phyloP scores from a whole-genome alignment of 2,797 vertebrate genomes.

The Manis javanica region DNA sequence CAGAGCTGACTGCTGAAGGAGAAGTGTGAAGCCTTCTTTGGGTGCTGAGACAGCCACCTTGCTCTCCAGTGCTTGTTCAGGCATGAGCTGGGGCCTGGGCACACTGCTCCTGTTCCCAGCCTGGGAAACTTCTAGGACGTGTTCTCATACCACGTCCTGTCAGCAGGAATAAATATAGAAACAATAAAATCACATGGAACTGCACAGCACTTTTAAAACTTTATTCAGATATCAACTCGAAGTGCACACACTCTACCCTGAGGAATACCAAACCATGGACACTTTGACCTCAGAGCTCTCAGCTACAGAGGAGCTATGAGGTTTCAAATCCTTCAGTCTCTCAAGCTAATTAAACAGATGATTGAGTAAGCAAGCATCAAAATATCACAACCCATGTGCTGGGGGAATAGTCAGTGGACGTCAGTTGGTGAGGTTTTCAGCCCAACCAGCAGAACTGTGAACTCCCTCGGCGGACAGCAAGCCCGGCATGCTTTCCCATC shows the following conservation, averaged over 20 bases:
- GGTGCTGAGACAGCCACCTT: neutral
- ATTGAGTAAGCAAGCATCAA: conserved; percentile 49
- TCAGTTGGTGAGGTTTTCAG: conserved; percentile 27
- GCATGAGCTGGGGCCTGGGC: neutral
- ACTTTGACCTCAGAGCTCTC: neutral
- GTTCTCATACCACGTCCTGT: neutral
- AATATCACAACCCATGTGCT: neutral
- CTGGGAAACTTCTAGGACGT: neutral
- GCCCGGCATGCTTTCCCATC: neutral
- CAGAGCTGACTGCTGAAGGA: neutral
- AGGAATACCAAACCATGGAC: neutral
- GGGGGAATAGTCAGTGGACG: neutral
- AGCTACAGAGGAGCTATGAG: neutral
- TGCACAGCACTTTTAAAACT: neutral
- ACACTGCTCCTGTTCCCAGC: neutral
- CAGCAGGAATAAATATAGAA: neutral
- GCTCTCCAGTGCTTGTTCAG: neutral
- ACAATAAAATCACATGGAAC: neutral
- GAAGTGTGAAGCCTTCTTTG: neutral
- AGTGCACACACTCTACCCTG: neutral
- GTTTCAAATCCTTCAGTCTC: conserved; percentile 31
- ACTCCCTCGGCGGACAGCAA: neutral
- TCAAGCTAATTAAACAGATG: conserved; percentile 66
- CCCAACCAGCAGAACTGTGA: neutral
- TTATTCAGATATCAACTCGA: neutral